Evolutionary conservation across 2,888 invertebrate genomes (phyloP).

Genomic region (Hirtodrosophila alboralis): DNA sequence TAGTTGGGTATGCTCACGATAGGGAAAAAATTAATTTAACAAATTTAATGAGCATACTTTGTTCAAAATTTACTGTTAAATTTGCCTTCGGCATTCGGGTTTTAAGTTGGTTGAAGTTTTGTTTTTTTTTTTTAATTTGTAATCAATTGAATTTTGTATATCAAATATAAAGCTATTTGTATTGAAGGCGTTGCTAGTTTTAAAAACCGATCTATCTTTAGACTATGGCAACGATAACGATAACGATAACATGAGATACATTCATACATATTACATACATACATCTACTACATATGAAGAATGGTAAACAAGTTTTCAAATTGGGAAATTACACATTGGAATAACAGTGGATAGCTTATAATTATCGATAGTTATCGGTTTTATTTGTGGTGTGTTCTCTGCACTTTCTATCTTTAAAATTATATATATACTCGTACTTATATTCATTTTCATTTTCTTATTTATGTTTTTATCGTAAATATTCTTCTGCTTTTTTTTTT

Average conservation of each 20-base stretch:
- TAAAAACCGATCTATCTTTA: background rate
- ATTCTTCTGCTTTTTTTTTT: background rate
- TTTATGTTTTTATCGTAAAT: background rate
- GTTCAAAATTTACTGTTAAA: no score
- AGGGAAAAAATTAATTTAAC: no score
- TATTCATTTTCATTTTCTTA: background rate
- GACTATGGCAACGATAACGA: slow-evolving; percentile 3
- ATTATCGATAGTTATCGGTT: slow-evolving; percentile 34
- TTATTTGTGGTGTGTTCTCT: slow-evolving; percentile 6
- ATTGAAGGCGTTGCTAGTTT: slow-evolving; percentile 31
- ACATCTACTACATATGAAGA: background rate
- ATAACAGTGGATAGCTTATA: slow-evolving; percentile 41
- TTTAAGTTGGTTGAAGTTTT: no score
- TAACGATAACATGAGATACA: slow-evolving; percentile 6
- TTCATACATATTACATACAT: no score
- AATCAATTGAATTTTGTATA: slow-evolving; percentile 7
- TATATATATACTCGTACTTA: no score
- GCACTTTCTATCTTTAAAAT: slow-evolving; percentile 4
- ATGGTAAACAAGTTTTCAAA: background rate
- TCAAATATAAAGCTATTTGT: slow-evolving; percentile 38
- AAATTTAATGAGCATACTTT: no score
- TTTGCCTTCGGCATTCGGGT: no score
- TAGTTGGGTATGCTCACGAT: background rate
- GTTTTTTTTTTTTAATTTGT: no score
- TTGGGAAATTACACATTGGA: slow-evolving; percentile 10